Conservation (phyloP, 2,797 vertebrate species). For the Chaetophractus vellerosus region DNA sequence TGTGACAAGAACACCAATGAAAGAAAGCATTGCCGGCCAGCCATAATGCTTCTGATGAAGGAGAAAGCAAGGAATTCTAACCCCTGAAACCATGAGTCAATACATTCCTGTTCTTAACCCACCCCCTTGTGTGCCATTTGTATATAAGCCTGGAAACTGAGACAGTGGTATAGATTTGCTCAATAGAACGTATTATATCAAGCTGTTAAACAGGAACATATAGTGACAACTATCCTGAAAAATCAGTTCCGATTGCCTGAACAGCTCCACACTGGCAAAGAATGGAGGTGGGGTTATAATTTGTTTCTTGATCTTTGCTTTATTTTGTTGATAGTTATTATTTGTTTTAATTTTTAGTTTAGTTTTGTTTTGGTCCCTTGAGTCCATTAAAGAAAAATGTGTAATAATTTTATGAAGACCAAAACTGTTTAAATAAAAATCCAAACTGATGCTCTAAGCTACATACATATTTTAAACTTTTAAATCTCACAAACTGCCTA, state of each 20-base stretch:
- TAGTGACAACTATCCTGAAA: neutral
- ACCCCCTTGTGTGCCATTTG: no score
- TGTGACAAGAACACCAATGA: no score
- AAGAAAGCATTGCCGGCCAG: no score
- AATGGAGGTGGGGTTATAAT: neutral
- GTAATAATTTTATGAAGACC: neutral
- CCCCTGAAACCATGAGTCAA: no score
- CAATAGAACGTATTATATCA: neutral
- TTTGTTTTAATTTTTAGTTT: constrained; percentile 39
- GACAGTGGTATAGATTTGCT: neutral
- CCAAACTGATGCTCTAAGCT: neutral
- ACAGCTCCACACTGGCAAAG: neutral
- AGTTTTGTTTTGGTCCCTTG: neutral
- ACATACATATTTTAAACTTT: neutral
- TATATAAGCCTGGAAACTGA: no score
- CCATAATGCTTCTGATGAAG: no score
- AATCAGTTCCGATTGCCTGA: neutral
- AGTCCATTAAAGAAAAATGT: neutral
- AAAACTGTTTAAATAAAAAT: constrained; percentile 12
- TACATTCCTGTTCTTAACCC: no score
- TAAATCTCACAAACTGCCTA: neutral
- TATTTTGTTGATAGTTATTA: neutral
- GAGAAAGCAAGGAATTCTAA: no score
- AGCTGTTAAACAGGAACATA: neutral
- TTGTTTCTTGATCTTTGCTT: constrained; percentile 19